Conservation (phyloP, 2,888 invertebrate genomes). For the Andricus curvator region DNA sequence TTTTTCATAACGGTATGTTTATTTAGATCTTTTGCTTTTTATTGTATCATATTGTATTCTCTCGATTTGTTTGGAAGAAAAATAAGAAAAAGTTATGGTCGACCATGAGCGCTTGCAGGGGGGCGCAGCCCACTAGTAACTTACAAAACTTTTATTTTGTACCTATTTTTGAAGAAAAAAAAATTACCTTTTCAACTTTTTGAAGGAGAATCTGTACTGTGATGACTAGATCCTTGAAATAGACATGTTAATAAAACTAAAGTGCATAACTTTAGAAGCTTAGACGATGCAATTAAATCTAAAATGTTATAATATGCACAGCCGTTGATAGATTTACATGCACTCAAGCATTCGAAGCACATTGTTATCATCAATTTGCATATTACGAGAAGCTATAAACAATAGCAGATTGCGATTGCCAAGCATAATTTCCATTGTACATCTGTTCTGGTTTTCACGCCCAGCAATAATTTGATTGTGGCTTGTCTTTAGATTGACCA, state of each 20-base stretch:
- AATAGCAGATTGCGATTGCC: slow-evolving; percentile 51
- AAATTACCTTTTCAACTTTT: too few relatives aligned
- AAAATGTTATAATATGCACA: slow-evolving; percentile 18
- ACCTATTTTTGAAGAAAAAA: too few relatives aligned
- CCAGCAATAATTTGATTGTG: slow-evolving; percentile 23
- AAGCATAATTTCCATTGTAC: slow-evolving; percentile 36
- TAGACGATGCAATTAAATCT: background rate
- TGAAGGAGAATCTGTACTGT: too few relatives aligned
- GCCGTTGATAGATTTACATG: slow-evolving; percentile 34
- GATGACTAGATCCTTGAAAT: background rate
- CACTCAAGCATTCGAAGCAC: slow-evolving; percentile 44
- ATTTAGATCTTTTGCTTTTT: too few relatives aligned
- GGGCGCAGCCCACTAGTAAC: too few relatives aligned
- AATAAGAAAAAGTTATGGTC: too few relatives aligned
- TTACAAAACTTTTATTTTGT: too few relatives aligned
- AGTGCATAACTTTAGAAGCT: background rate
- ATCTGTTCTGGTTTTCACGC: slow-evolving; percentile 21
- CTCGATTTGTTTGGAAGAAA: too few relatives aligned
- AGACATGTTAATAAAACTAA: background rate
- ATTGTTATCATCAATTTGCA: slow-evolving; percentile 61
- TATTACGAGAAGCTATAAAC: slow-evolving; percentile 58
- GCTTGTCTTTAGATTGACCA: slow-evolving; percentile 35
- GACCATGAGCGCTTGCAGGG: too few relatives aligned
- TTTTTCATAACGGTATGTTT: too few relatives aligned
- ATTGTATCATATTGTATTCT: too few relatives aligned